A percentile compares a stretch with the other conserved stretches of the same genome.
These are phyloP conservation scores for Asteroscopus sphinx DNA, from an alignment of 2,888 invertebrate species.

Conservation along the genomic window DNA sequence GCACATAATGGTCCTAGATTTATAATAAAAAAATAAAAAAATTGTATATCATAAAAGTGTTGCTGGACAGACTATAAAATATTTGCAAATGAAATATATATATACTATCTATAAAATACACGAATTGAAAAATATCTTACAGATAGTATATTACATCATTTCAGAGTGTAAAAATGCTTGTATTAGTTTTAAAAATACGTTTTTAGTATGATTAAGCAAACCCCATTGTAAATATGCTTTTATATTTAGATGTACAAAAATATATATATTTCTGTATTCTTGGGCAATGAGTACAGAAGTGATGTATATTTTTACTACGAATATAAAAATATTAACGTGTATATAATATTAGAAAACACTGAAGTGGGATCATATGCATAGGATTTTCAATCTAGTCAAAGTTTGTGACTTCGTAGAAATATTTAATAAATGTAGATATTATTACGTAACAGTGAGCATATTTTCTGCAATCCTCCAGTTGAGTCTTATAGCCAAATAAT, in stretches of 20 bases:
- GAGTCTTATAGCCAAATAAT: not conserved
- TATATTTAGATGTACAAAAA: slow-evolving; percentile 29
- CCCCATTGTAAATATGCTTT: slow-evolving; percentile 63
- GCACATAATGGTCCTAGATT: slow-evolving; percentile 13
- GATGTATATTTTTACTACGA: slow-evolving; percentile 36
- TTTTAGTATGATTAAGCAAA: slow-evolving; percentile 60
- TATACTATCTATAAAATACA: slow-evolving; percentile 26
- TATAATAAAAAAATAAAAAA: no score
- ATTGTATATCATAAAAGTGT: slow-evolving; percentile 52
- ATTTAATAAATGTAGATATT: not conserved
- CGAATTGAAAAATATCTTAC: slow-evolving; percentile 10
- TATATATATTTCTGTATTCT: slow-evolving; percentile 77
- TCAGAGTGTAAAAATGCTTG: slow-evolving; percentile 24
- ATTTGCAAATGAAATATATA: slow-evolving; percentile 38
- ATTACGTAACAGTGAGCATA: slow-evolving; percentile 4
- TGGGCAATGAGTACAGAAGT: slow-evolving; percentile 86
- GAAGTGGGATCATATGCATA: slow-evolving; percentile 56
- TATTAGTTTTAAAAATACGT: slow-evolving; percentile 7
- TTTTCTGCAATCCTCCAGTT: slow-evolving; percentile 7
- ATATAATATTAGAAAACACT: slow-evolving; percentile 41
- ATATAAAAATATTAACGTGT: slow-evolving; percentile 17
- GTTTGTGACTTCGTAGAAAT: slow-evolving; percentile 17
- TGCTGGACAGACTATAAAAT: slow-evolving; percentile 72
- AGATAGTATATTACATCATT: slow-evolving; percentile 37
- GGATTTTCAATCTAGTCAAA: slow-evolving; percentile 38